Evolutionary conservation across 2,113 vertebrate genomes (phyloP).

Genomic region (Cebus imitator): DNA sequence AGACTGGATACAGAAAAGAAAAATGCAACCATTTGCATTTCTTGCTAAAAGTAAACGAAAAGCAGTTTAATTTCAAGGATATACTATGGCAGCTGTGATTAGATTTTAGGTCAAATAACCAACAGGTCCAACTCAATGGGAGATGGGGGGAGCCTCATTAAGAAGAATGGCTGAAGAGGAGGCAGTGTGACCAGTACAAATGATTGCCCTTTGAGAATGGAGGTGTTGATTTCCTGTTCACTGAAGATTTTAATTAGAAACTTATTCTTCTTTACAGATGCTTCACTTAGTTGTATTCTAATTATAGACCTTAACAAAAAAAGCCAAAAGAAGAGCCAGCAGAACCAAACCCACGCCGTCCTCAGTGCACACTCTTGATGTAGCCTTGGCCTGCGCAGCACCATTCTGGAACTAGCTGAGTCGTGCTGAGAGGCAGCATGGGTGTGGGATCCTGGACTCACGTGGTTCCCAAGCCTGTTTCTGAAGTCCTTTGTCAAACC

Average conservation of each 20-base stretch:
- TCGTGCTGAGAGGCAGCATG: not conserved
- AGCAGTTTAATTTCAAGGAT: constrained; percentile 40
- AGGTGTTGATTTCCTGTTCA: not conserved
- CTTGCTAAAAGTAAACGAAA: constrained; percentile 67
- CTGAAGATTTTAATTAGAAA: constrained; percentile 65
- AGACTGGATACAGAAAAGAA: not conserved
- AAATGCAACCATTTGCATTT: constrained; percentile 58
- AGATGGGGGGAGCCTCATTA: not conserved
- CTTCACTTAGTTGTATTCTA: constrained; percentile 67
- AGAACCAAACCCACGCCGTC: constrained; percentile 85
- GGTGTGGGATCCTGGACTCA: constrained; percentile 29
- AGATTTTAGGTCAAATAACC: not conserved
- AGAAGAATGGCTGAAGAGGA: constrained; percentile 30
- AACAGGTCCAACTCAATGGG: not conserved
- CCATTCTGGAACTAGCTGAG: not conserved
- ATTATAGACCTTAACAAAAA: constrained; percentile 85
- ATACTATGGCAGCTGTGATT: constrained; percentile 16
- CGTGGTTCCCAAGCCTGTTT: constrained; percentile 71
- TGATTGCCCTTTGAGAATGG: not conserved
- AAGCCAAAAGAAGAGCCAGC: constrained; percentile 84
- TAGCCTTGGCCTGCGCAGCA: constrained; percentile 70
- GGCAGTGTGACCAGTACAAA: constrained; percentile 31
- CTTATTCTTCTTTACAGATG: constrained; percentile 63
- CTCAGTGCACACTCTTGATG: constrained; percentile 79
- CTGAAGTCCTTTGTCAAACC: constrained; percentile 92